Evolutionary conservation across 2,113 vertebrate species (phyloP).

Genomic region (Phoxinus phoxinus): DNA sequence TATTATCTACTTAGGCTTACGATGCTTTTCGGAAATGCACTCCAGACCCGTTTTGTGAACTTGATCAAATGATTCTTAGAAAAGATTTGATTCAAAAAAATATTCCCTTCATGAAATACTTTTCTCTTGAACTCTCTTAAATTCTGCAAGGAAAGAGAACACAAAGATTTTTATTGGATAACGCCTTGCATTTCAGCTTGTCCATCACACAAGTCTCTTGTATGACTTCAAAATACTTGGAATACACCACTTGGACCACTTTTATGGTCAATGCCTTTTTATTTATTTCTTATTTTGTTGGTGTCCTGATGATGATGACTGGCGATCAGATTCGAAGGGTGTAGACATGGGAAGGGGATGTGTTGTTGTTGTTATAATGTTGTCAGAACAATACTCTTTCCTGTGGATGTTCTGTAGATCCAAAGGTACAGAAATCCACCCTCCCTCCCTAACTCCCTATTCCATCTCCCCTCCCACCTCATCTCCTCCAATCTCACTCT

Average conservation of each 20-base stretch:
- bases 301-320: background rate
- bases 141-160: too few relatives aligned
- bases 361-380: constrained; percentile 40
- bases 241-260: too few relatives aligned
- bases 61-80: background rate
- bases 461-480: constrained; percentile 27
- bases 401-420: constrained; percentile 32
- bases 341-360: constrained; percentile 15
- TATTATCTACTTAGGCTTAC: background rate
- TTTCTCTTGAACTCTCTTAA: too few relatives aligned
- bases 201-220: too few relatives aligned
- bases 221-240: too few relatives aligned
- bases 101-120: background rate
- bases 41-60: background rate
- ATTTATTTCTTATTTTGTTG: background rate
- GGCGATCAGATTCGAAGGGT: background rate
- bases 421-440: constrained; percentile 25
- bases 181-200: too few relatives aligned
- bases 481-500: constrained; percentile 46
- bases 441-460: background rate
- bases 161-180: too few relatives aligned
- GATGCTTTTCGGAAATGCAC: background rate
- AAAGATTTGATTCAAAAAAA: background rate
- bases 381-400: constrained; percentile 3
- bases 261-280: background rate